Conservation (phyloP, 2,113 vertebrate species). For the Festucalex cinctus region DNA sequence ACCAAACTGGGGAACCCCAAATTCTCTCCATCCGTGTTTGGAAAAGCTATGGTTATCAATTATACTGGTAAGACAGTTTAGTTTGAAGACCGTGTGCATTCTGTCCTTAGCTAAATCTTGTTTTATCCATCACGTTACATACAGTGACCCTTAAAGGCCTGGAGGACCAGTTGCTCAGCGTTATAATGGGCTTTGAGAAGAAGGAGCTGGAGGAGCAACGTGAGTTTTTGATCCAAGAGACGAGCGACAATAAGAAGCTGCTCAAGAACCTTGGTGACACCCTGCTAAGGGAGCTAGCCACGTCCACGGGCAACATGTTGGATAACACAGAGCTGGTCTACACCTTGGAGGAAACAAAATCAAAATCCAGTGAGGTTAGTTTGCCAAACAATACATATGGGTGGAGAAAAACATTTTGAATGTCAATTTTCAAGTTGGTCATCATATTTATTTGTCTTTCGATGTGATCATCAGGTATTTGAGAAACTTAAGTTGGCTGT, state of each 20-base stretch:
- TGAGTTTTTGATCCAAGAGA: conserved; percentile 88
- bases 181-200: conserved; percentile 86
- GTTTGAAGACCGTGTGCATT: not conserved
- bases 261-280: conserved; percentile 90
- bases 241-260: conserved; percentile 88
- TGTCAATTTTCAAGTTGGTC: not conserved
- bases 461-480: conserved; percentile 75
- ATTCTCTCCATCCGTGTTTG: conserved; percentile 89
- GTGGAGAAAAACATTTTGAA: not conserved
- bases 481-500: conserved; percentile 87
- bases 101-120: not conserved
- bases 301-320: conserved; percentile 94
- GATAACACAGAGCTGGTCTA: conserved; percentile 89
- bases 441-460: not conserved
- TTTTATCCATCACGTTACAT: not conserved
- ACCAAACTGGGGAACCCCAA: conserved; percentile 90
- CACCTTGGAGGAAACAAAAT: conserved; percentile 90
- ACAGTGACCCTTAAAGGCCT: conserved; percentile 90
- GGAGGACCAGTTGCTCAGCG: conserved; percentile 93
- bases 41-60: conserved; percentile 95
- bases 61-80: conserved; percentile 82
- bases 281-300: conserved; percentile 85
- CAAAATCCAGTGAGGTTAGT: conserved; percentile 86
- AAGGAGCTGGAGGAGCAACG: conserved; percentile 89
- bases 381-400: not conserved